Percentiles rank a stretch among this genome's conserved stretches.
Conservation (phyloP, 2,888 invertebrate genomes). For the Crossocerus cetratus region DNA sequence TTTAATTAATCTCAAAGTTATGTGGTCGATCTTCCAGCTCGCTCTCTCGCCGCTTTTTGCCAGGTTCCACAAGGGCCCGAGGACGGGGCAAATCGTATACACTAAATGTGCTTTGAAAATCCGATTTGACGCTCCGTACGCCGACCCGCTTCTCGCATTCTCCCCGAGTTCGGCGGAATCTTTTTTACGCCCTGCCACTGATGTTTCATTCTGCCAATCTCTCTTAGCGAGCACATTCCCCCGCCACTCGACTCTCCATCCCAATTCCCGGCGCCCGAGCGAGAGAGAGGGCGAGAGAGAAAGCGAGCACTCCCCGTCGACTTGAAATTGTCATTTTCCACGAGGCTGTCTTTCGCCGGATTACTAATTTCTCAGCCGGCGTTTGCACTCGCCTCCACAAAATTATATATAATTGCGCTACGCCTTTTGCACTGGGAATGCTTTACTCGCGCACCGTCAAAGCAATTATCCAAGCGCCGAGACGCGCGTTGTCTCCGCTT, state of each 20-base stretch:
- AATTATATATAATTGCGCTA: slow-evolving; percentile 20
- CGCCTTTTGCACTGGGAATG: slow-evolving; percentile 4
- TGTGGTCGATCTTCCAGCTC: slow-evolving; percentile 62
- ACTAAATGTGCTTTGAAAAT: slow-evolving; percentile 60
- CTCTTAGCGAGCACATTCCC: slow-evolving; percentile 4
- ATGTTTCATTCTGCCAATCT: slow-evolving; percentile 10
- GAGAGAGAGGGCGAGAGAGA: too few relatives aligned
- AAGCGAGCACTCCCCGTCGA: slow-evolving; percentile 14
- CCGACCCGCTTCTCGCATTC: not conserved
- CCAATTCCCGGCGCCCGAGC: not conserved
- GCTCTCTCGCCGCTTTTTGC: slow-evolving; percentile 31
- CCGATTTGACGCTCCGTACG: slow-evolving; percentile 57
- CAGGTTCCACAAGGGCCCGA: slow-evolving; percentile 20
- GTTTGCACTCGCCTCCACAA: slow-evolving; percentile 25
- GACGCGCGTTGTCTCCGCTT: slow-evolving; percentile 20
- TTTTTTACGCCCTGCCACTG: slow-evolving; percentile 21
- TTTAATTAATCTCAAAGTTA: slow-evolving; percentile 75
- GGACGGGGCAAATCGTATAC: slow-evolving; percentile 51
- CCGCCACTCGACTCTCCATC: slow-evolving; percentile 16
- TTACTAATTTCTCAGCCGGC: slow-evolving; percentile 40
- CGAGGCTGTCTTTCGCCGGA: slow-evolving; percentile 24
- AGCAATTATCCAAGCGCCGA: slow-evolving; percentile 43
- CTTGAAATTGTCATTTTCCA: slow-evolving; percentile 24
- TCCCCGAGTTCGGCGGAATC: slow-evolving; percentile 11
- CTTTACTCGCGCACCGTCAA: slow-evolving; percentile 21